phyloP scores from a whole-genome alignment of 2,888 invertebrate species.

The Acrobasis consociella region DNA sequence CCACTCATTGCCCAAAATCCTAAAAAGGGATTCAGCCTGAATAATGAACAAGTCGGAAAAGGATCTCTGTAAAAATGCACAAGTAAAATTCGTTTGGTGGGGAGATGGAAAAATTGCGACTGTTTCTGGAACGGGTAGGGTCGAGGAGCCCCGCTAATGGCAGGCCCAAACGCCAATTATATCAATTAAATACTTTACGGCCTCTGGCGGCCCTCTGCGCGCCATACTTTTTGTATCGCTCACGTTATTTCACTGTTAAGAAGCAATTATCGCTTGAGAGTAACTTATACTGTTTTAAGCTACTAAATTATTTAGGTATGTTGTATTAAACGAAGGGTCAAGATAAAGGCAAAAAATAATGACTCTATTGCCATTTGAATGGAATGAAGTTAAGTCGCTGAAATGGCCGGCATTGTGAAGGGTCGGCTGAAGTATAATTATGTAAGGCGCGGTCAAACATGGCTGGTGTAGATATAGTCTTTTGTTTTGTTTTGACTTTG shows the following conservation, averaged over 20 bases:
- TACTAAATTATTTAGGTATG: not conserved
- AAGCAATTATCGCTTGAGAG: slow-evolving; percentile 15
- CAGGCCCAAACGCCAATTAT: slow-evolving; percentile 74
- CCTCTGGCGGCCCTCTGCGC: slow-evolving; percentile 38
- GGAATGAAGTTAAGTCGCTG: slow-evolving; percentile 42
- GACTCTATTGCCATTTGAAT: slow-evolving; percentile 44
- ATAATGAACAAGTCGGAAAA: slow-evolving; percentile 72
- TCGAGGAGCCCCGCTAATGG: slow-evolving; percentile 64
- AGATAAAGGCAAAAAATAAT: slow-evolving; percentile 37
- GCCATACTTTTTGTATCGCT: slow-evolving; percentile 41
- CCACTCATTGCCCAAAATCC: slow-evolving; percentile 50
- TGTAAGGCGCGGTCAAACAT: slow-evolving; percentile 48
- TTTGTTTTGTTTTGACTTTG: slow-evolving; percentile 18
- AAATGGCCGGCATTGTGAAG: slow-evolving; percentile 49
- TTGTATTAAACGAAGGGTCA: not conserved
- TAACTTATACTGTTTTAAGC: slow-evolving; percentile 5
- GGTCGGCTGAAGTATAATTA: slow-evolving; percentile 64
- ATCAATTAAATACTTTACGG: slow-evolving; percentile 76
- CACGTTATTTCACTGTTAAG: slow-evolving; percentile 34
- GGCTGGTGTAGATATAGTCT: slow-evolving; percentile 45
- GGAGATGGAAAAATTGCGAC: slow-evolving; percentile 59
- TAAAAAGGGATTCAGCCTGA: slow-evolving; percentile 62
- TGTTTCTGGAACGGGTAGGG: slow-evolving; percentile 58
- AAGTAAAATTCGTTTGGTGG: slow-evolving; percentile 58
- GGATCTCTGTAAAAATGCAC: slow-evolving; percentile 62